phyloP scores from a whole-genome alignment of 2,113 vertebrate genomes.

The Spheniscus mendiculus region DNA sequence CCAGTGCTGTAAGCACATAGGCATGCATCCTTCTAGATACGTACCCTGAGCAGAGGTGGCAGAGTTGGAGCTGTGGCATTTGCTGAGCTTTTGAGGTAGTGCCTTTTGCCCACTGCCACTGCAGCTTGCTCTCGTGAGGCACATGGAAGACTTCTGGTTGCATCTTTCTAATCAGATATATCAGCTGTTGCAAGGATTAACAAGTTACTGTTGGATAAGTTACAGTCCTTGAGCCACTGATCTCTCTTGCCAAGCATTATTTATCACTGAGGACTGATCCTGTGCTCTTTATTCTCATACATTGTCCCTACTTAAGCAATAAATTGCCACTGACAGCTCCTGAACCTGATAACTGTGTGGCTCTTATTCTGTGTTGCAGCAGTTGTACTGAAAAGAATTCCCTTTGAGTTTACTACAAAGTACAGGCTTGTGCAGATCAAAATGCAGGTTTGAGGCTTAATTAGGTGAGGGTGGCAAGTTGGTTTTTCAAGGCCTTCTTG shows the following conservation, averaged over 20 bases:
- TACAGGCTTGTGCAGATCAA: not conserved
- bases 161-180: not conserved
- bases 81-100: not conserved
- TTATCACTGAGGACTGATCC: not conserved
- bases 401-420: not conserved
- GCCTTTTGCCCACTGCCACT: not conserved
- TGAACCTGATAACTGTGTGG: not conserved
- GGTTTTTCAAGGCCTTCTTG: not conserved
- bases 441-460: not conserved
- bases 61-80: not conserved
- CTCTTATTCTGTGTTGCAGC: not conserved
- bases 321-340: not conserved
- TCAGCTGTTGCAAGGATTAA: not conserved
- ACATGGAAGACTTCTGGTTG: not conserved
- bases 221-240: not conserved
- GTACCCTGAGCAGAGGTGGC: not conserved
- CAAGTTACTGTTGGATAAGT: not conserved
- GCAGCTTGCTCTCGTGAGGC: not conserved
- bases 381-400: not conserved
- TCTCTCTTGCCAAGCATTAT: not conserved
- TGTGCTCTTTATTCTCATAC: not conserved
- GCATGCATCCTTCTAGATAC: rapidly evolving
- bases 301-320: not conserved
- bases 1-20: not conserved
- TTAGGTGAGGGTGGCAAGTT: not conserved